Evolutionary conservation across 2,113 vertebrate genomes (phyloP), one percentile per base, ranked within the genome.

Genomic region (Sinosuthora webbiana): DNA sequence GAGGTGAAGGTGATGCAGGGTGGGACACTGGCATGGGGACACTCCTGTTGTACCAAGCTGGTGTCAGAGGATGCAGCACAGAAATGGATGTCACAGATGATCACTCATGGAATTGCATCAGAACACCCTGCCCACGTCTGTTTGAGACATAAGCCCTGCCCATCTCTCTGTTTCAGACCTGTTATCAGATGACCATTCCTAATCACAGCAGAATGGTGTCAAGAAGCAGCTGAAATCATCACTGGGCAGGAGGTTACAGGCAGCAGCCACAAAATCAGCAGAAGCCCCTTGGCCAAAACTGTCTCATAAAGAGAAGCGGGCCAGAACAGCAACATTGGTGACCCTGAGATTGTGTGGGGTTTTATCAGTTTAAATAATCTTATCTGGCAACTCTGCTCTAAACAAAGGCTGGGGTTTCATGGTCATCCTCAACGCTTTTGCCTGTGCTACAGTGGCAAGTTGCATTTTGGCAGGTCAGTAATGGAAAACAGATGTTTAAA

Each of bases 291-390:
- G 88, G 92, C 92, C 85, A 83, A 93, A 92, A 86, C n/a, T 24
- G n/a, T 42, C 52, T 88, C 84, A 68, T 67, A 53, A 86, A 60
- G 76, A 92, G 88, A 68, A 88, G 19, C 25, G 35, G 55, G 79
- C 71, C 64, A 85, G 60, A 86, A 93, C 0, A 0, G 55, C 68
- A 75, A 35, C 69, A 56, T 14, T 0, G 0, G 24, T 83, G 92
- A 92, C 80, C 73, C 35, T 56, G 71, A 70, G 79, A 75, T 41
- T 94, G 80, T 74, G 93, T 90, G 59, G 62, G 1, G 13, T 64
- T 95, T 50, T 76, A 78, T 86, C 94, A 57, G 52, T n/a, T 94
- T 71, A 77, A 96, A 94, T 80, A 88, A 92, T 94, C 76, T 78
- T 78, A 64, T 64, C 88, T 92, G 92, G 60, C 75, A 93, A 44